A percentile compares a stretch with the other conserved stretches of the same genome.
These are phyloP conservation scores for Sicus ferrugineus DNA, from an alignment of 2,888 invertebrate genomes.

Conservation along the genomic window DNA sequence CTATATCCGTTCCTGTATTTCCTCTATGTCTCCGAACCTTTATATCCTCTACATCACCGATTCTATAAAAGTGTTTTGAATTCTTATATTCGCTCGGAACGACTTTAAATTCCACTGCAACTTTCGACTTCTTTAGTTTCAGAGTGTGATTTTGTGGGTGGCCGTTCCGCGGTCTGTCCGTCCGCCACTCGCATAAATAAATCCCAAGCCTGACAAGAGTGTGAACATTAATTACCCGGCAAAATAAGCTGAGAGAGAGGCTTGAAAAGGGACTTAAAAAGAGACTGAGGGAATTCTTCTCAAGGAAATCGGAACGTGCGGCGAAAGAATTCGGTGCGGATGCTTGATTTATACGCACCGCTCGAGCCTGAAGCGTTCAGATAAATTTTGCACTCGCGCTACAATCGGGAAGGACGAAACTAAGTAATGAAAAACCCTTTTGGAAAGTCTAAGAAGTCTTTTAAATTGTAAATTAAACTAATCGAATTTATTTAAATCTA, in stretches of 20 bases:
- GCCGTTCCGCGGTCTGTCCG: too few species aligned
- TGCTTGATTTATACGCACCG: conserved; percentile 10
- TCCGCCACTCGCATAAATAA: too few species aligned
- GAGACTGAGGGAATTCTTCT: too few species aligned
- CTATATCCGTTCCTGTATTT: not conserved
- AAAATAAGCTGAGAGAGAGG: too few species aligned
- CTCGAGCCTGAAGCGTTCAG: conserved; percentile 5
- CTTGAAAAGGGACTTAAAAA: too few species aligned
- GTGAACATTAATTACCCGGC: too few species aligned
- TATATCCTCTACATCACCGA: not conserved
- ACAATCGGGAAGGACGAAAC: not conserved
- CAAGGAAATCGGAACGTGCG: too few species aligned
- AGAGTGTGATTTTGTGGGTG: too few species aligned
- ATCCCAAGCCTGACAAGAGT: too few species aligned
- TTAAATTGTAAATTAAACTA: not conserved
- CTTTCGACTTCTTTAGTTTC: too few species aligned
- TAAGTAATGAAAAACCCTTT: not conserved
- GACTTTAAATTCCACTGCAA: not conserved
- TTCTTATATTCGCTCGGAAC: not conserved
- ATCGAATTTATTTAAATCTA: not conserved
- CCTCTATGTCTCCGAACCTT: not conserved
- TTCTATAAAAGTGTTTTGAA: not conserved
- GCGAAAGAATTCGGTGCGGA: conserved; percentile 11
- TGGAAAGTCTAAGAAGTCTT: not conserved
- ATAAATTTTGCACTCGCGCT: not conserved